These are phyloP conservation scores for Pseudanteris insignis DNA, from an alignment of 2,888 invertebrate genomes.

Conservation along the genomic window DNA sequence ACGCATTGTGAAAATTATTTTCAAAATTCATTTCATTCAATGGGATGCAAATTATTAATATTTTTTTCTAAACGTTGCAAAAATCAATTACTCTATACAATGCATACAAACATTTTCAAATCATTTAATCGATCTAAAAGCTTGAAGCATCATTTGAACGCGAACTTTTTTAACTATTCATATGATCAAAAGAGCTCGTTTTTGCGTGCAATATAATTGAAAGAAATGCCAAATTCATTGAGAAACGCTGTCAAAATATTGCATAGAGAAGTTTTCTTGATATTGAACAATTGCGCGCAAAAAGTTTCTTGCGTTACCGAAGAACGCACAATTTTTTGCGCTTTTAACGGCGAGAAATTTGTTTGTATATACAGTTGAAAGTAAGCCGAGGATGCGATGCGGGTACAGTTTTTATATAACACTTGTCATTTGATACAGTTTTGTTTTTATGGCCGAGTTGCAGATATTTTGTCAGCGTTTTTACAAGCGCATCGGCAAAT, in stretches of 20 bases:
- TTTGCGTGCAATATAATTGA: no score
- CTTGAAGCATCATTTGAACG: no score
- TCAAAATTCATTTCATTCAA: no score
- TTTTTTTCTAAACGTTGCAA: no score
- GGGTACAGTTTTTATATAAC: slow-evolving; percentile 18
- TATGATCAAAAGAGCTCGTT: no score
- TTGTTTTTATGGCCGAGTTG: slow-evolving; percentile 13
- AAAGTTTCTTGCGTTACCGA: slow-evolving; percentile 16
- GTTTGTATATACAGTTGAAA: slow-evolving; percentile 32
- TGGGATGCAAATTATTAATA: no score
- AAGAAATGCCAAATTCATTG: no score
- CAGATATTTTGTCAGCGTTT: slow-evolving; percentile 31
- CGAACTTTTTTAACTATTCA: no score
- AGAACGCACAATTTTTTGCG: slow-evolving; percentile 10
- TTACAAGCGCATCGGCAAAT: slow-evolving; percentile 24
- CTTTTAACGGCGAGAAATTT: slow-evolving; percentile 23
- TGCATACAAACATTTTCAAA: no score
- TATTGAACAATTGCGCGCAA: slow-evolving; percentile 14
- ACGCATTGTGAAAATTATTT: slow-evolving; percentile 16
- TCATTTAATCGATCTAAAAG: no score
- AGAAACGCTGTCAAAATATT: slow-evolving; percentile 20
- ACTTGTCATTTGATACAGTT: slow-evolving; percentile 22
- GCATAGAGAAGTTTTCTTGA: slow-evolving; percentile 11
- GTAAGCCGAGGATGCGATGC: slow-evolving; percentile 9
- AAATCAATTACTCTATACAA: no score